phyloP scores from a whole-genome alignment of 2,113 vertebrate species.

The Tapirus terrestris region DNA sequence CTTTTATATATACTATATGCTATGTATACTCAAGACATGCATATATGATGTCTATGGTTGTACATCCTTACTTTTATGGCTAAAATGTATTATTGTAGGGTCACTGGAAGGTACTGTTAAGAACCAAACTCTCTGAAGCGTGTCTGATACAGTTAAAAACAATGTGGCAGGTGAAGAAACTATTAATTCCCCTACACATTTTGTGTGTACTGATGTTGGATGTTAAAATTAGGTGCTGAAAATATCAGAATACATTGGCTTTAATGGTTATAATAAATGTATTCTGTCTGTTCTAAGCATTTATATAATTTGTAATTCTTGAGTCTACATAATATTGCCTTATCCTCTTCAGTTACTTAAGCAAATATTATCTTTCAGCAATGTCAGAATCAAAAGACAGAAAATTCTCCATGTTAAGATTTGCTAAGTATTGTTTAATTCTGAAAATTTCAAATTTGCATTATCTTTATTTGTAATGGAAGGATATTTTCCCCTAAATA shows the following conservation, averaged over 20 bases:
- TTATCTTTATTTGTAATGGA: constrained; percentile 46
- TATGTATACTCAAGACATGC: neutral
- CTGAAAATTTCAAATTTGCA: constrained; percentile 49
- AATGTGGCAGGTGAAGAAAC: neutral
- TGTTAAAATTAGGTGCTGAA: neutral
- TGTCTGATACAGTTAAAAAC: neutral
- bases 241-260: neutral
- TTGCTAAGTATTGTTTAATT: constrained; percentile 43
- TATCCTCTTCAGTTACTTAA: constrained; percentile 27
- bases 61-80: neutral
- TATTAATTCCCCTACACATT: neutral
- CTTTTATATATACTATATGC: neutral
- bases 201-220: neutral
- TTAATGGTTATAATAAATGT: neutral
- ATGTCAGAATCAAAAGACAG: constrained; percentile 42
- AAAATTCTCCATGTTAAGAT: constrained; percentile 52
- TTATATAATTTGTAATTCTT: neutral
- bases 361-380: constrained; percentile 7
- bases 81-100: neutral
- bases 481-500: neutral
- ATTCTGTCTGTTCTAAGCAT: neutral
- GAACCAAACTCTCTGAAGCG: neutral
- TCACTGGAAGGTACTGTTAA: neutral
- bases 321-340: constrained; percentile 5
- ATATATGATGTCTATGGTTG: neutral